Percentiles rank a stretch among this genome's conserved stretches.
Conservation (phyloP, 1,140 invertebrate genomes). For the Saccostrea echinata region DNA sequence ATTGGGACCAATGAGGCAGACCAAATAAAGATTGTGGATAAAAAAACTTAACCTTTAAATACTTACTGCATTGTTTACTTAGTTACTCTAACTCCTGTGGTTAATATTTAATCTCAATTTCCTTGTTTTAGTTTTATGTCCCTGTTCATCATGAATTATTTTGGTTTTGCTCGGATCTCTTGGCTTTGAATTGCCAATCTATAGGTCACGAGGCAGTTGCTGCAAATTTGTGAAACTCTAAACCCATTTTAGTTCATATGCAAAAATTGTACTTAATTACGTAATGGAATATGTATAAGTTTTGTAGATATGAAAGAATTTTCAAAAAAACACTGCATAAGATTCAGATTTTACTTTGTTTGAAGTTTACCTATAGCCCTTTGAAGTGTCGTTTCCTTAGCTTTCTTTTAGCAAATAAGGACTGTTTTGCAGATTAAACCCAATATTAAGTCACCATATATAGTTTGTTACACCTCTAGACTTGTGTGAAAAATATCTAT, state of each 20-base stretch:
- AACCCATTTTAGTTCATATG: neutral
- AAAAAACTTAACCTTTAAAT: neutral
- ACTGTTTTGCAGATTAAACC: slow-evolving; percentile 6
- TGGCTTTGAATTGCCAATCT: neutral
- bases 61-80: neutral
- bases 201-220: neutral
- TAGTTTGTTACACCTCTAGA: neutral
- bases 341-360: neutral
- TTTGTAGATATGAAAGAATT: no score
- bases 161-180: neutral
- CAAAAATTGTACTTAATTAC: neutral
- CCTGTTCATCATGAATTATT: neutral
- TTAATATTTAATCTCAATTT: neutral
- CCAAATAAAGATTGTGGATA: neutral
- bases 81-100: neutral
- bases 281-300: no score
- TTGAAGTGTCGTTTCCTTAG: neutral
- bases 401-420: slow-evolving; percentile 9
- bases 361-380: neutral
- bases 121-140: neutral
- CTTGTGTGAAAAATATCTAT: neutral
- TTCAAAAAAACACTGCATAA: neutral
- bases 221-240: neutral
- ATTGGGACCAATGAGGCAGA: neutral
- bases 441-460: neutral